A percentile compares a stretch with the other conserved stretches of the same genome.
Evolutionary conservation across 2,113 vertebrate species (phyloP).

Genomic region (Pseudopipra pipra): DNA sequence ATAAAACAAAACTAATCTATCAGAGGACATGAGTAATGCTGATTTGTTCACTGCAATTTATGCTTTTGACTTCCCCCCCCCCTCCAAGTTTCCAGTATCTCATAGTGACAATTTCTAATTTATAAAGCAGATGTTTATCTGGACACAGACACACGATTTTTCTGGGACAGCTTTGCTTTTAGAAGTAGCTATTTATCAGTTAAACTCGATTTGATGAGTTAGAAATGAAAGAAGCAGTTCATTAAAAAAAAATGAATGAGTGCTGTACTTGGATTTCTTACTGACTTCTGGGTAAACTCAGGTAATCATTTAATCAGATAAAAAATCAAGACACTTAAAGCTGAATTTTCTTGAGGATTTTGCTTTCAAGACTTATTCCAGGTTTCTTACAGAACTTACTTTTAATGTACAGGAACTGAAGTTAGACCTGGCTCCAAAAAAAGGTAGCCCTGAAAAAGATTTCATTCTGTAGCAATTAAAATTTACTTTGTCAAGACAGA

Average conservation of each 20-base stretch:
- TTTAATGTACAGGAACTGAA: not conserved
- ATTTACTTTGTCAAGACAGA: not conserved
- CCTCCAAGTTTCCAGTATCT: not conserved
- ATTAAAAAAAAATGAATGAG: not conserved
- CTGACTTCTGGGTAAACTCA: not conserved
- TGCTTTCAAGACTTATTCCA: not conserved
- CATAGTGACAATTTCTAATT: not conserved
- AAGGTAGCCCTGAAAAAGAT: not conserved
- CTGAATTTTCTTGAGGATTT: not conserved
- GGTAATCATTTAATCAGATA: fast-evolving
- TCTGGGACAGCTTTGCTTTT: not conserved
- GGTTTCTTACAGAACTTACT: not conserved
- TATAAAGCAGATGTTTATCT: not conserved
- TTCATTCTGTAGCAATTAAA: not conserved
- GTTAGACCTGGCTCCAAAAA: not conserved
- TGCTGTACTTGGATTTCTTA: not conserved
- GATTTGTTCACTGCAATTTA: not conserved
- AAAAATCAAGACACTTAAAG: not conserved
- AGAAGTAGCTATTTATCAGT: not conserved
- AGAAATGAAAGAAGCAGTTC: not conserved
- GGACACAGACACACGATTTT: not conserved
- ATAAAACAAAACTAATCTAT: not conserved
- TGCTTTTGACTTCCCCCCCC: not conserved
- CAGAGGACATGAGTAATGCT: not conserved
- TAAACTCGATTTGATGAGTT: not conserved